Evolutionary conservation across 2,797 vertebrate genomes (phyloP).

Genomic region (Geotrypetes seraphini): DNA sequence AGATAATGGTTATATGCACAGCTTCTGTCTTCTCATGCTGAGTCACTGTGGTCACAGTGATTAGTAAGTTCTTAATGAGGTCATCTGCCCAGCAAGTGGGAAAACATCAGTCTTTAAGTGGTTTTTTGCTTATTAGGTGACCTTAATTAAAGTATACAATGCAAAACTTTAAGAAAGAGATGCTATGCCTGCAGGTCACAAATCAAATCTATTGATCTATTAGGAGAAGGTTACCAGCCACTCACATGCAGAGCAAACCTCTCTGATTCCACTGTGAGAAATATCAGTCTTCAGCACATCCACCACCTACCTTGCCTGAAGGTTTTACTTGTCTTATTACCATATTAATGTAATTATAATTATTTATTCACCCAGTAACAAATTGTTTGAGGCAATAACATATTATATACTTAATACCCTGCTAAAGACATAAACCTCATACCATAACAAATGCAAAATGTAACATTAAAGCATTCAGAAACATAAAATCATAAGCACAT

Average conservation of each 20-base stretch:
- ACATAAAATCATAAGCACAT: too few relatives aligned
- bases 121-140: constrained; percentile 7
- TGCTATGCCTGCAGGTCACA: constrained; percentile 19
- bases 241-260: constrained; percentile 9
- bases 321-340: too few relatives aligned
- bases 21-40: background rate
- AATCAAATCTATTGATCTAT: constrained; percentile 28
- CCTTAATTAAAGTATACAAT: constrained; percentile 34
- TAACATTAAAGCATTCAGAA: too few relatives aligned
- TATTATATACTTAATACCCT: too few relatives aligned
- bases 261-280: too few relatives aligned
- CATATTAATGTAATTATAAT: too few relatives aligned
- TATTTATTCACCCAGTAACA: too few relatives aligned
- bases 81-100: constrained; percentile 10
- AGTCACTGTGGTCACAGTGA: background rate
- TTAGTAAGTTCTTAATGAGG: background rate
- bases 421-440: too few relatives aligned
- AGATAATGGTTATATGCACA: background rate
- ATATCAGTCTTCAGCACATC: background rate
- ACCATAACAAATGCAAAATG: too few relatives aligned
- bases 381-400: too few relatives aligned
- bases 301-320: background rate
- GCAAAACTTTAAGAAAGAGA: constrained; percentile 11
- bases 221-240: constrained; percentile 1
- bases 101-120: background rate